Percentiles rank a stretch among this genome's conserved stretches.
These are phyloP conservation scores for Protonemura montana DNA, from an alignment of 2,888 invertebrate species.

Conservation along the genomic window DNA sequence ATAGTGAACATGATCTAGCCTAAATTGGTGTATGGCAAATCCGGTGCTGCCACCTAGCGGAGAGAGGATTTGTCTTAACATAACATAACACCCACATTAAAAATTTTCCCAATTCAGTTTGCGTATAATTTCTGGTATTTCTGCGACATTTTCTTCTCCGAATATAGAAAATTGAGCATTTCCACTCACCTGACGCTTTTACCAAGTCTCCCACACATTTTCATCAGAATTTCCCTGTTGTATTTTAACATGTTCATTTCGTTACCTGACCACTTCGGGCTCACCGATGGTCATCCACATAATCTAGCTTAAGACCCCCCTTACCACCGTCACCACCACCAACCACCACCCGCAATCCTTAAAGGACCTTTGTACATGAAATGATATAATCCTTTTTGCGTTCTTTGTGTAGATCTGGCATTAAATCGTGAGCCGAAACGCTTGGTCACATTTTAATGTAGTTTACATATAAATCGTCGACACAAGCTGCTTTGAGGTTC, in stretches of 20 bases:
- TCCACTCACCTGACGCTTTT: too few species aligned
- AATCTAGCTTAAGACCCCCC: neutral
- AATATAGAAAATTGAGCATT: too few species aligned
- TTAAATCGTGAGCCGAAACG: neutral
- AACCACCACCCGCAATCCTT: neutral
- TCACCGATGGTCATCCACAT: neutral
- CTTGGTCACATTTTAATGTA: neutral
- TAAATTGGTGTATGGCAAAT: too few species aligned
- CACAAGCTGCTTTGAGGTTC: neutral
- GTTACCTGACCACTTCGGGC: neutral
- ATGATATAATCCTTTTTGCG: neutral
- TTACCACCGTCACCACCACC: too few species aligned
- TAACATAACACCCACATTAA: too few species aligned
- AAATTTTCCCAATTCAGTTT: too few species aligned
- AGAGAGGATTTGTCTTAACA: too few species aligned
- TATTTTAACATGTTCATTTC: neutral
- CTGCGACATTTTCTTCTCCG: too few species aligned
- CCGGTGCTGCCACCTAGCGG: too few species aligned
- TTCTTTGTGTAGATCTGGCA: neutral
- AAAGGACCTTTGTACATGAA: neutral
- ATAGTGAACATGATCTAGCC: too few species aligned
- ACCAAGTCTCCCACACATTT: too few species aligned
- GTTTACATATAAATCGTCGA: neutral
- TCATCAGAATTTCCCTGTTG: neutral
- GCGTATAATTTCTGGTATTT: too few species aligned